Base-by-base conservation (phyloP, 2,797 vertebrate species). In the Microctenopoma steveboyesi region DNA sequence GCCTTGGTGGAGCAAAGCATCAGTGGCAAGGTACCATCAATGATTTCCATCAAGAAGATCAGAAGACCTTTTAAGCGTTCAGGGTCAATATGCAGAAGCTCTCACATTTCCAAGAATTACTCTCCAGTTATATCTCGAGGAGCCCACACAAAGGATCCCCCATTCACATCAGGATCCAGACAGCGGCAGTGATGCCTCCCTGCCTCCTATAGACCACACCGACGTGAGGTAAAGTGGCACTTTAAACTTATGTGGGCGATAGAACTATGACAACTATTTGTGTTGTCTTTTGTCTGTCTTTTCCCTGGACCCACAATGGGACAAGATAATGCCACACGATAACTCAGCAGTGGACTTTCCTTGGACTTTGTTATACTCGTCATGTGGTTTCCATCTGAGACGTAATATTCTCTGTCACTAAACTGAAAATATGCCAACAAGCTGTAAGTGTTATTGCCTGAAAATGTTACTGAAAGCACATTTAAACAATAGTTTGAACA, bases 21-120 rank as follows among this genome's bases (percentile, higher is more conserved):
- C 79, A 64, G 81, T 74, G 64, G 79, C 72, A 70, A 16, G 16
- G 43, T 80, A 87, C 83, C 85, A 59, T 88, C 85, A 94, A 88
- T 79, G 85, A 93, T 90, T 92, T 91, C 72, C 79, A 89, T 93
- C 91, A 69, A 91, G 91, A 91, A 93, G 92, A 94, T 93, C 93
- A 94, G 82, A 91, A 90, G 58, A 69, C 74, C 86, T 90, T 89
- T 93, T 85, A 83, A 91, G 83, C 69, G 77, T 84, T 92, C 83
- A 84, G 81, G 55, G 88, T 87, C 81, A 78, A 69, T 76, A 74
- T 49, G 66, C 67, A 71, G 79, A 64, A 75, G 71, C 53, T 68
- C 67, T 43, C 72, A 75, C 64, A 72, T 85, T 84, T 79, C 78
- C 75, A 80, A 84, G 78, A 83, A 86, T 82, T 79, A 88, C 48